These are phyloP conservation scores for Ceratina japonica DNA, from an alignment of 1,140 invertebrate species.

Conservation along the genomic window DNA sequence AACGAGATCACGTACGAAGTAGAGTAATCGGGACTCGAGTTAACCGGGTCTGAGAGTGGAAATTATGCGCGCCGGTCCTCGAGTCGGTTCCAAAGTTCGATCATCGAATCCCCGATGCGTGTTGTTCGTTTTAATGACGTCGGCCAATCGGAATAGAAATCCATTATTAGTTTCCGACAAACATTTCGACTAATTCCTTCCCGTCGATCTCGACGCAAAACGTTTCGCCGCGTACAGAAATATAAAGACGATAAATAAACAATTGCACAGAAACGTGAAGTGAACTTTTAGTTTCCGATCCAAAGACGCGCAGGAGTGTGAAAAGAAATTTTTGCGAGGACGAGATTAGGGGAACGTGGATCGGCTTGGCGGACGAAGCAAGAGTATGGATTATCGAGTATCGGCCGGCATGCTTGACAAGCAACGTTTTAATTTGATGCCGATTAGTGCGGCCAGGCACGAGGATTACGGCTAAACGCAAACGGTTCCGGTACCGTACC, in stretches of 20 bases:
- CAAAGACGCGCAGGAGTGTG: too few species aligned
- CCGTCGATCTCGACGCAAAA: too few species aligned
- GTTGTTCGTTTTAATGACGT: slow-evolving; percentile 8
- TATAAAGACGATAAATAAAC: too few species aligned
- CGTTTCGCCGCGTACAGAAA: too few species aligned
- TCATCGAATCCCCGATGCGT: background rate
- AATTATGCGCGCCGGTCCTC: slow-evolving; percentile 2
- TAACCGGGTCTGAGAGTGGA: background rate
- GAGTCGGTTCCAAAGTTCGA: background rate
- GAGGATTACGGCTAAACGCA: slow-evolving; percentile 25
- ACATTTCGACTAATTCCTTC: too few species aligned
- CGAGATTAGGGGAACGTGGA: too few species aligned
- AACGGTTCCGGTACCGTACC: background rate
- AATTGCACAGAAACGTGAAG: too few species aligned
- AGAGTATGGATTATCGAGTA: slow-evolving; percentile 15
- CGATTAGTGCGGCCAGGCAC: slow-evolving; percentile 43
- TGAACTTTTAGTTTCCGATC: too few species aligned
- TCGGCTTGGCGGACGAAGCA: too few species aligned
- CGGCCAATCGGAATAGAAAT: background rate
- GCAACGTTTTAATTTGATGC: slow-evolving; percentile 60
- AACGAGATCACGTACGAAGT: background rate
- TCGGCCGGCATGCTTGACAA: slow-evolving; percentile 48
- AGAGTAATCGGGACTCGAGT: background rate
- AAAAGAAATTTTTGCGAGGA: too few species aligned
- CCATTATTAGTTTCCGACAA: background rate